Evolutionary conservation across 2,113 vertebrate species (phyloP).

Genomic region (Pantherophis guttatus): DNA sequence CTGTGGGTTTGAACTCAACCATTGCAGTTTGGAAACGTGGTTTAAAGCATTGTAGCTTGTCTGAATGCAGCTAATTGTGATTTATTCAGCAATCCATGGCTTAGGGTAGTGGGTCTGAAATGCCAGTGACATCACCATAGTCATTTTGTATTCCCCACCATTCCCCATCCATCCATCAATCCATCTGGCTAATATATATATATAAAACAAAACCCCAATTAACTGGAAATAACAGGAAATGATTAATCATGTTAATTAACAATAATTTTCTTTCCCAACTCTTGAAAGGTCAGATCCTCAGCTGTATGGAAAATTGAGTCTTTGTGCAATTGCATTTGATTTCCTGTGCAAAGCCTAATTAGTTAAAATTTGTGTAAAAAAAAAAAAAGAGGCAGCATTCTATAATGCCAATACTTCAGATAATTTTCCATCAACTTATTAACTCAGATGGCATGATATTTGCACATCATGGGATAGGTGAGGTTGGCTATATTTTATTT

Average conservation of each 20-base stretch:
- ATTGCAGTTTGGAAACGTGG: neutral
- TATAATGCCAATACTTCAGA: slow-evolving; percentile 54
- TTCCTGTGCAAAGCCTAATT: slow-evolving; percentile 72
- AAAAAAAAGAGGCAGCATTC: slow-evolving; percentile 35
- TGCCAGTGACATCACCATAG: slow-evolving; percentile 17
- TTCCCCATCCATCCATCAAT: slow-evolving; percentile 27
- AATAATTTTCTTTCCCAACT: slow-evolving; percentile 66
- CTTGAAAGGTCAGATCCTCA: slow-evolving; percentile 69
- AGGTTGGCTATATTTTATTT: neutral
- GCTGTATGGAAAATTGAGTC: slow-evolving; percentile 69
- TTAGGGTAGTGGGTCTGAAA: fast-evolving
- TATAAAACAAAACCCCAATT: slow-evolving; percentile 54
- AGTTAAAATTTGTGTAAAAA: slow-evolving; percentile 65
- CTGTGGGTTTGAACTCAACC: neutral
- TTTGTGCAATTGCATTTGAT: slow-evolving; percentile 68
- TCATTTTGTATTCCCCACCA: neutral
- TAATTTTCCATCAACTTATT: slow-evolving; percentile 40
- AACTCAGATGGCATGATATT: slow-evolving; percentile 7
- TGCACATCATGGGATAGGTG: neutral
- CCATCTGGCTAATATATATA: neutral
- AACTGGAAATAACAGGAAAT: slow-evolving; percentile 65
- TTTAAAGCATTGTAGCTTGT: neutral
- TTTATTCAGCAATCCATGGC: neutral
- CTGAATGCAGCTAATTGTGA: neutral
- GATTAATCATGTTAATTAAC: slow-evolving; percentile 74